Percentiles rank a stretch among this genome's conserved stretches.
These are phyloP conservation scores for Geococcyx californianus DNA, from an alignment of 2,113 vertebrate species.

Conservation along the genomic window DNA sequence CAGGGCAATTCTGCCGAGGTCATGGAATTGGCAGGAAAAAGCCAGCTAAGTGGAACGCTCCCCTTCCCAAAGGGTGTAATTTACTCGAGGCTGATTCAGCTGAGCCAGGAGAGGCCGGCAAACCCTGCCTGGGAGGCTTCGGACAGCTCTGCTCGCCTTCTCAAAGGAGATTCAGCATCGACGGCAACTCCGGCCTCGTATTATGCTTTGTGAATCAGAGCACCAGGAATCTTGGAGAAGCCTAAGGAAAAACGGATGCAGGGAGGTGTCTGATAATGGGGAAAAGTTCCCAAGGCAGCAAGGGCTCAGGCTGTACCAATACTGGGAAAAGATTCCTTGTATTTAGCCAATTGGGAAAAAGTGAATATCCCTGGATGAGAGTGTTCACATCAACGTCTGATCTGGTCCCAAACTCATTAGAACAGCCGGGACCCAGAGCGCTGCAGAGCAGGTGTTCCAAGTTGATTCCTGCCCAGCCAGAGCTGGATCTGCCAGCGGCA, in stretches of 20 bases:
- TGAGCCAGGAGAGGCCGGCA: not conserved
- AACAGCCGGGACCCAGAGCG: not conserved
- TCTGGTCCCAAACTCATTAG: not conserved
- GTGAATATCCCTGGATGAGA: not conserved
- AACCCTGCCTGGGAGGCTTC: not conserved
- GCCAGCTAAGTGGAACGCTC: not conserved
- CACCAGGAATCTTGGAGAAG: not conserved
- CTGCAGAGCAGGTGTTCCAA: rapidly evolving
- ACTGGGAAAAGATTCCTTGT: too few relatives aligned
- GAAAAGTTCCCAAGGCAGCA: not conserved
- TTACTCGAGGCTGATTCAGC: constrained; percentile 45
- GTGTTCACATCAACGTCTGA: rapidly evolving
- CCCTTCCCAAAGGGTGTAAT: constrained; percentile 39
- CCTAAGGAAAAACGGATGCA: not conserved
- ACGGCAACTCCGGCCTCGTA: not conserved
- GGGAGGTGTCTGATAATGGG: not conserved
- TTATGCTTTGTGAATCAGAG: not conserved
- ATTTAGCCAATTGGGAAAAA: not conserved
- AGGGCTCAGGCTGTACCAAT: not conserved
- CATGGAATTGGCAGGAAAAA: constrained; percentile 1
- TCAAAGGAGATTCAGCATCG: not conserved
- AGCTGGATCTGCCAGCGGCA: not conserved
- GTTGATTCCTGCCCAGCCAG: not conserved
- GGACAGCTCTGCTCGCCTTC: not conserved
- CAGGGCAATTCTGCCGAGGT: constrained; percentile 36